Evolutionary conservation across 2,797 vertebrate genomes (phyloP).

Genomic region (Enteromius fasciolatus): DNA sequence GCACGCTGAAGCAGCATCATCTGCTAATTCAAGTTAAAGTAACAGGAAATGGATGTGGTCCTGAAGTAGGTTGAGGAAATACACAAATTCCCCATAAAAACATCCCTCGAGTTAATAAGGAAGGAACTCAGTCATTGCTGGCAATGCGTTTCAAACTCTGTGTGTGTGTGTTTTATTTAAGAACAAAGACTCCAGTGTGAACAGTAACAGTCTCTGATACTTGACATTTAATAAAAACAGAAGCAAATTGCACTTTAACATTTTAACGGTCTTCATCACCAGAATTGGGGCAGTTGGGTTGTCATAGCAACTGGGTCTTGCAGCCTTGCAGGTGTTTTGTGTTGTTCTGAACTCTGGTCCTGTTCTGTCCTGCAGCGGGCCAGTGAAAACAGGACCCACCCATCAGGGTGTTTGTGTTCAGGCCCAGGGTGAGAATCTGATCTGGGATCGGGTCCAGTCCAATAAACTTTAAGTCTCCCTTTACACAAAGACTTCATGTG

Average conservation of each 20-base stretch:
- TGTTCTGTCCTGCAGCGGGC: conserved; percentile 3
- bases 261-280: not conserved
- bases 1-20: conserved; percentile 2
- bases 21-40: conserved; percentile 34
- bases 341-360: not conserved
- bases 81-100: conserved; percentile 47
- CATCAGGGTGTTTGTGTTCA: conserved; percentile 43
- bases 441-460: conserved; percentile 23
- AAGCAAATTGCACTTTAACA: conserved; percentile 13
- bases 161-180: not conserved
- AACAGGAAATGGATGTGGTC: conserved; percentile 50
- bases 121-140: conserved; percentile 19
- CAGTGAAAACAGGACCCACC: conserved; percentile 48
- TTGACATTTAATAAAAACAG: conserved; percentile 17
- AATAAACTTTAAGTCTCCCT: conserved; percentile 18
- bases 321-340: conserved; percentile 37
- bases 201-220: conserved; percentile 21
- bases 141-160: conserved; percentile 17
- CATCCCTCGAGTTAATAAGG: conserved; percentile 8
- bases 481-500: conserved; percentile 13
- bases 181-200: conserved; percentile 36
- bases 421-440: conserved; percentile 21
- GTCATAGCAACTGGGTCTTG: conserved; percentile 5
- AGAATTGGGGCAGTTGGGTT: conserved; percentile 3
- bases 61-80: conserved; percentile 13